Evolutionary conservation across 2,113 vertebrate species (phyloP).

Genomic region (Micromys minutus): DNA sequence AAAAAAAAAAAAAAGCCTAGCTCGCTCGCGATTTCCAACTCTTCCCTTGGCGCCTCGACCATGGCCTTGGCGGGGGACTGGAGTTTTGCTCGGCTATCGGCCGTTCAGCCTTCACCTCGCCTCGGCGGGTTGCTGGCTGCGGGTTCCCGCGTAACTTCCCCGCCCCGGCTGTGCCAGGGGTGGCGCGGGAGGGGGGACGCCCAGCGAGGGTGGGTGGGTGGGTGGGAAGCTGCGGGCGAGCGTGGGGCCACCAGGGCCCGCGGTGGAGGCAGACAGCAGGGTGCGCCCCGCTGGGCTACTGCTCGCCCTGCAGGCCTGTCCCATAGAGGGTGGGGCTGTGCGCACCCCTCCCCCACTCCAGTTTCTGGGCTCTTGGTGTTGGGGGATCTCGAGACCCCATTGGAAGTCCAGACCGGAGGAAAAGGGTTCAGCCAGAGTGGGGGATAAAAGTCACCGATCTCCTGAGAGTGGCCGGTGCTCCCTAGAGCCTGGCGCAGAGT

Average conservation of each 20-base stretch:
- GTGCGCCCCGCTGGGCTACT: neutral
- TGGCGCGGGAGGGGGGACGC: no score
- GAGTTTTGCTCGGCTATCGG: neutral
- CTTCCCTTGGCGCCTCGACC: conserved; percentile 65
- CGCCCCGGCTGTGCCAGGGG: neutral
- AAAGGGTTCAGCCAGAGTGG: neutral
- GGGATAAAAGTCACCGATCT: neutral
- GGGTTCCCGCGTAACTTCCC: neutral
- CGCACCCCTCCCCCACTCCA: rapidly evolving
- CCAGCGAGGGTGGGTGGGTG: rapidly evolving
- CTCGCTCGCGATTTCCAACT: conserved; percentile 78
- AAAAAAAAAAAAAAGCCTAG: conserved; percentile 62
- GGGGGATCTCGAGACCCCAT: neutral
- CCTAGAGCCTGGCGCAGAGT: neutral
- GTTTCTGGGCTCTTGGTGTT: neutral
- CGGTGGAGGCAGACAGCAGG: rapidly evolving
- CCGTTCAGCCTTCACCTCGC: neutral
- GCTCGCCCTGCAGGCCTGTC: neutral
- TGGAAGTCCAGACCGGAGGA: neutral
- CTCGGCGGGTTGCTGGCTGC: rapidly evolving
- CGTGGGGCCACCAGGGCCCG: neutral
- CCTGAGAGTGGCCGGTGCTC: neutral
- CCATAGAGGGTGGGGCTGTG: neutral
- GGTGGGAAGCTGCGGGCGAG: neutral
- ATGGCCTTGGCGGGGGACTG: neutral